A percentile compares a stretch with the other conserved stretches of the same genome.
Evolutionary conservation across 2,113 vertebrate species (phyloP).

Genomic region (Stomatorhinus ivindoensis): DNA sequence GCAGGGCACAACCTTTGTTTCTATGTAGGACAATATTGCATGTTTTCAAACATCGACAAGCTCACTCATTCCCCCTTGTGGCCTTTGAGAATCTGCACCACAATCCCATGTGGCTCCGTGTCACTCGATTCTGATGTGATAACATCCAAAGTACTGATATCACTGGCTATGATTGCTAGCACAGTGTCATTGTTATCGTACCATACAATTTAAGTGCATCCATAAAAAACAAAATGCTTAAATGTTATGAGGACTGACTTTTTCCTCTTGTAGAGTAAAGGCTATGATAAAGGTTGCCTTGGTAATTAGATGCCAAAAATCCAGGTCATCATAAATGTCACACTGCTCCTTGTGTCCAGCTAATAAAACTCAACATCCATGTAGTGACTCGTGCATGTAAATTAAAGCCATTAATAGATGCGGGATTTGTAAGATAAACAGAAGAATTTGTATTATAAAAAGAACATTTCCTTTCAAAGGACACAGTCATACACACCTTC

Average conservation of each 20-base stretch:
- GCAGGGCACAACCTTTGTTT: background rate
- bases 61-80: background rate
- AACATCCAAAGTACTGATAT: background rate
- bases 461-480: background rate
- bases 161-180: background rate
- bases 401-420: background rate
- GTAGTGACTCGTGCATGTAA: background rate
- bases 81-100: background rate
- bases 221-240: background rate
- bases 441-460: background rate
- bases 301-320: background rate
- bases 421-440: background rate
- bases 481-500: background rate
- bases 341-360: background rate
- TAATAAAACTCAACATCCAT: background rate
- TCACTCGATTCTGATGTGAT: background rate
- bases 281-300: background rate
- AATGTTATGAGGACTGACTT: background rate
- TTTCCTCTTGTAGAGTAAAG: background rate
- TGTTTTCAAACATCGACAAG: background rate
- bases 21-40: background rate
- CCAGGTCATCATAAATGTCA: background rate
- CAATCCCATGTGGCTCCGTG: background rate
- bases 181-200: background rate
- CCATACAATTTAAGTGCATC: background rate